Base-by-base conservation (phyloP, 2,113 vertebrate species). In the Leucopsar rothschildi region DNA sequence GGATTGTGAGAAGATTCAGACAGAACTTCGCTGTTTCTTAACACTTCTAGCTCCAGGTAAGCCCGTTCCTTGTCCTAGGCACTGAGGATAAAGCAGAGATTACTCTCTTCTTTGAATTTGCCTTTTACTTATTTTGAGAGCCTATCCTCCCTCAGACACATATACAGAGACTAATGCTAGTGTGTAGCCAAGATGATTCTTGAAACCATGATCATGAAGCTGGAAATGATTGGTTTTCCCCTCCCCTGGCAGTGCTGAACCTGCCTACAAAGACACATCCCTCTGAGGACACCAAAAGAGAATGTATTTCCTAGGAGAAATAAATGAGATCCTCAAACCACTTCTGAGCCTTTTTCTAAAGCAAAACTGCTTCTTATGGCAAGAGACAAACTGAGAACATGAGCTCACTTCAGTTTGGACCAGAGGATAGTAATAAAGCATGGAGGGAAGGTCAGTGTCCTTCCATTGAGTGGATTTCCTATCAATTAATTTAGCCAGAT, bases 381-480 rank as follows among this genome's bases (percentile, higher is more conserved):
- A 92, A 73, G 52, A 80, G 28, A 47, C 57, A 94, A 93, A 78
- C 68, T 60, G 71, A 86, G 64, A 92, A 71, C 29, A 28, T 49
- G 76, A 92, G 31, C 31, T 95, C 42, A 25, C 45, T 90, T 79
- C 57, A 53, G 40, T 79, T 92, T 83, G 77, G 72, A 90, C 86
- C 49, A 68, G 65, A 84, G 65, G 49, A 78, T 9, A 65, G 53
- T 39, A 90, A 90, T 90, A 86, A 94, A 93, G 65, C 28, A 57
- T 39, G 69, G 83, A 95, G 76, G 49, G 93, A 92, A 87, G 85
- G 60, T 83, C 79, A 75, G 27, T 78, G 76, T 68, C 47, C 79
- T 88, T 81, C 65, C 56, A 69, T 84, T 90, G 94, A 70, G 47
- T 86, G 80, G 79, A 75, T 66, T 86, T 94, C 79, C 60, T 84